Evolutionary conservation across 2,888 invertebrate species (phyloP), one percentile per base, ranked within the genome.

Genomic region (Habrosyne pyritoides): DNA sequence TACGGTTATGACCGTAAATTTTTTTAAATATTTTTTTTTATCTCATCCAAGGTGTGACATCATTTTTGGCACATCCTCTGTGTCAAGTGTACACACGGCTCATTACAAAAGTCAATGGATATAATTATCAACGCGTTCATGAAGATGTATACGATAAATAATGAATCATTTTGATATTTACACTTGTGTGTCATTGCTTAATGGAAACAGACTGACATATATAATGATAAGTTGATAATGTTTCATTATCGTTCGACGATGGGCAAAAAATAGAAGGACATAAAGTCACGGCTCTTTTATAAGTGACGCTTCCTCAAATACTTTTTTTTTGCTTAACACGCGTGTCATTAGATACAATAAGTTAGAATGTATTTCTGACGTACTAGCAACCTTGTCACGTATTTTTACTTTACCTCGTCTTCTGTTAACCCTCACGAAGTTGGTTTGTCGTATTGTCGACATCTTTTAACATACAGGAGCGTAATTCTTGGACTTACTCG

Each of bases 1-100:
- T 73, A 65, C 63, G 67, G 67, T 59, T 66, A 66, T 58, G 56
- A 59, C 62, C 60, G 57, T 63, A 64, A 56, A 66, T 64, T 68
- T 65, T 73, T 67, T 67, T 61, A 64, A 56, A 51, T 56, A 2
- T 63, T 63, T 67, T 63, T 68, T 63, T 57, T 64, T 71, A 59
- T 66, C 64, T 67, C 67, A 71, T 67, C 61, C 59, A 55, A 52
- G 30, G 60, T 64, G 67, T 79, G 78, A 75, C 71, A 69, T 79
- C 75, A 76, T 64, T 59, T 62, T 68, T 63, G 60, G 62, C 63
- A 65, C 61, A 60, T 65, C 57, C 61, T 61, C 47, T 47, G 22
- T 49, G 36, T 12, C 30, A 14, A 47, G 26, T 21, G 24, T 47
- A 42, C 18, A 42, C 42, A 18, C 42, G 1, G 14, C 4, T 30